Percentiles rank a stretch among this genome's conserved stretches.
phyloP scores from a whole-genome alignment of 2,797 vertebrate species.

The Microhierax caerulescens region DNA sequence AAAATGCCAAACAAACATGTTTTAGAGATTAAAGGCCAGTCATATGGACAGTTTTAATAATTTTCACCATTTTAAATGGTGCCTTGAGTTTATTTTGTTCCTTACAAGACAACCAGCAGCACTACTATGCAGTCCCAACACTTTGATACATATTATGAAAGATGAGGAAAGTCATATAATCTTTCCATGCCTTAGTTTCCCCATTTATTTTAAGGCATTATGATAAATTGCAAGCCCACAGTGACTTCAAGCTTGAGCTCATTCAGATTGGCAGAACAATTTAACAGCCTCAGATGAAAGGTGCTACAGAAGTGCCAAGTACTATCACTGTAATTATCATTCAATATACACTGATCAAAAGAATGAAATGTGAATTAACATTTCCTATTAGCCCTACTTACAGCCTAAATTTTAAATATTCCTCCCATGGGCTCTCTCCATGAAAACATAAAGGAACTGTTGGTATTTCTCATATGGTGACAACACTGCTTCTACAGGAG shows the following conservation, averaged over 20 bases:
- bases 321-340: constrained; percentile 60
- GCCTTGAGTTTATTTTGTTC: background rate
- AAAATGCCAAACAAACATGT: background rate
- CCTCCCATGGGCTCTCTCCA: constrained; percentile 33
- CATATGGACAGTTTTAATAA: background rate
- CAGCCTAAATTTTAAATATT: constrained; percentile 47
- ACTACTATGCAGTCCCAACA: background rate
- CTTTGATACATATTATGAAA: background rate
- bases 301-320: constrained; percentile 59
- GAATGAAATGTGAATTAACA: constrained; percentile 68
- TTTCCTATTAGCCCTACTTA: constrained; percentile 63
- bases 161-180: background rate
- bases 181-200: background rate
- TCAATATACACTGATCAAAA: constrained; percentile 64
- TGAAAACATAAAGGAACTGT: constrained; percentile 7
- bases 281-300: constrained; percentile 43
- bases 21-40: background rate
- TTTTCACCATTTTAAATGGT: background rate
- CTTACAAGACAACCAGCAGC: background rate
- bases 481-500: background rate
- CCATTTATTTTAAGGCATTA: background rate
- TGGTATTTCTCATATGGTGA: background rate
- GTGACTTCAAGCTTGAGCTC: constrained; percentile 19
- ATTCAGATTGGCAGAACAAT: constrained; percentile 6
- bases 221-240: background rate